A percentile compares a stretch with the other conserved stretches of the same genome.
These are phyloP conservation scores for Triplophysa rosa DNA, from an alignment of 2,113 vertebrate genomes.

Conservation along the genomic window DNA sequence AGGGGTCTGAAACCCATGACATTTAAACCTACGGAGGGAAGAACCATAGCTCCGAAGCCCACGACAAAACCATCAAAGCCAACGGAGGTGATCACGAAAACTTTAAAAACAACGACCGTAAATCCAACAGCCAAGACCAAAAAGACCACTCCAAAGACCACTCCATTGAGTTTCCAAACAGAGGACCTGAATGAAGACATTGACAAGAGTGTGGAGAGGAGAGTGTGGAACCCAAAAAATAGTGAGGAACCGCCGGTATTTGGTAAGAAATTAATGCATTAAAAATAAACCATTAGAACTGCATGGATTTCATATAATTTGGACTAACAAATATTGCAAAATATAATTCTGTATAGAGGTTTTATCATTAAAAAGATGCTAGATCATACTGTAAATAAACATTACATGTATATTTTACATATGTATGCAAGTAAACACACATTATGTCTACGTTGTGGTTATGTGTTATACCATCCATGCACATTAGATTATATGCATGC, in stretches of 20 bases:
- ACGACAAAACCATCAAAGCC: not conserved
- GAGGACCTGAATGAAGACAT: constrained; percentile 42
- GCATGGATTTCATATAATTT: too few relatives aligned
- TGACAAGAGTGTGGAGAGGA: constrained; percentile 39
- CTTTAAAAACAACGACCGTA: constrained; percentile 1
- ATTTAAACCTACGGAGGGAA: not conserved
- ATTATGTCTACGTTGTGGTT: too few relatives aligned
- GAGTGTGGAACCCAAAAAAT: constrained; percentile 9
- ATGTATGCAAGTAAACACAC: too few relatives aligned
- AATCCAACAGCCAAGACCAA: constrained; percentile 23
- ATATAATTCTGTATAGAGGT: too few relatives aligned
- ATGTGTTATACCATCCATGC: not conserved
- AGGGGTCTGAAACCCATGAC: not conserved
- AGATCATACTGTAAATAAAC: too few relatives aligned
- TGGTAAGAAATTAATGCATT: constrained; percentile 55
- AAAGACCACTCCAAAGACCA: not conserved
- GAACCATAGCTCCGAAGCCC: not conserved
- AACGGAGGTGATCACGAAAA: not conserved
- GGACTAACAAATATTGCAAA: too few relatives aligned
- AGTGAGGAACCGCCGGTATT: constrained; percentile 52
- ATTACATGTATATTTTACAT: too few relatives aligned
- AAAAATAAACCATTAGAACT: too few relatives aligned
- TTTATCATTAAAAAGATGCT: too few relatives aligned
- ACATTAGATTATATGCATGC: not conserved
- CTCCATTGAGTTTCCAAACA: constrained; percentile 15